Percentiles rank a stretch among this genome's conserved stretches.
Conservation (phyloP, 2,113 vertebrate species). For the Neotragus pygmaeus region DNA sequence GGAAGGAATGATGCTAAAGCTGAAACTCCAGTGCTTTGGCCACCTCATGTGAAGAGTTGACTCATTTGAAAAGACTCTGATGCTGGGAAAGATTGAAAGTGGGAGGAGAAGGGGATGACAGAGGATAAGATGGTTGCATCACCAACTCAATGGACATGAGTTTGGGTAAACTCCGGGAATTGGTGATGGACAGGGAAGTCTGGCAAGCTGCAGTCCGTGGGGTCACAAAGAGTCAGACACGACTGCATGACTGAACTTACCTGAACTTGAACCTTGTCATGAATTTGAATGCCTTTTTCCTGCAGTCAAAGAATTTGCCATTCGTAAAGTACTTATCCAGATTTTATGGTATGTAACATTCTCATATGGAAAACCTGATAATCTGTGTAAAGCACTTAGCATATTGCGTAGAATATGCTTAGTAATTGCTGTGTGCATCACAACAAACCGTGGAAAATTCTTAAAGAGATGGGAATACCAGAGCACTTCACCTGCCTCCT, state of each 20-base stretch:
- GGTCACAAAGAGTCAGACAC: too few species aligned
- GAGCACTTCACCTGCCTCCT: not conserved
- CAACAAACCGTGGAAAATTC: not conserved
- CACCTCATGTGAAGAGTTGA: not conserved
- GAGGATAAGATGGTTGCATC: too few species aligned
- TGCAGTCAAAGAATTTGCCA: not conserved
- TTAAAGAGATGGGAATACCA: not conserved
- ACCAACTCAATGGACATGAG: too few species aligned
- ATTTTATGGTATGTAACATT: conserved; percentile 11
- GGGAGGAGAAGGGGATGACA: too few species aligned
- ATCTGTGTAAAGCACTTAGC: not conserved
- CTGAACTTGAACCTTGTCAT: not conserved
- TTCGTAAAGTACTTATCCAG: not conserved
- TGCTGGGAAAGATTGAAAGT: too few species aligned
- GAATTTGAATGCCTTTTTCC: not conserved
- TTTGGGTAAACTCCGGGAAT: too few species aligned
- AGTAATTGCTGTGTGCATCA: not conserved
- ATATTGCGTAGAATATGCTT: not conserved
- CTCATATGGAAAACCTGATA: not conserved
- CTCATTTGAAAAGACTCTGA: too few species aligned
- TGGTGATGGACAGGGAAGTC: too few species aligned
- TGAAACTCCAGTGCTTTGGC: not conserved
- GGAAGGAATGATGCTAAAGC: not conserved
- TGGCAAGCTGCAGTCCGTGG: too few species aligned
- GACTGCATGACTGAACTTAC: too few species aligned